Conservation (phyloP, 2,113 vertebrate genomes). For the Balaenoptera acutorostrata region DNA sequence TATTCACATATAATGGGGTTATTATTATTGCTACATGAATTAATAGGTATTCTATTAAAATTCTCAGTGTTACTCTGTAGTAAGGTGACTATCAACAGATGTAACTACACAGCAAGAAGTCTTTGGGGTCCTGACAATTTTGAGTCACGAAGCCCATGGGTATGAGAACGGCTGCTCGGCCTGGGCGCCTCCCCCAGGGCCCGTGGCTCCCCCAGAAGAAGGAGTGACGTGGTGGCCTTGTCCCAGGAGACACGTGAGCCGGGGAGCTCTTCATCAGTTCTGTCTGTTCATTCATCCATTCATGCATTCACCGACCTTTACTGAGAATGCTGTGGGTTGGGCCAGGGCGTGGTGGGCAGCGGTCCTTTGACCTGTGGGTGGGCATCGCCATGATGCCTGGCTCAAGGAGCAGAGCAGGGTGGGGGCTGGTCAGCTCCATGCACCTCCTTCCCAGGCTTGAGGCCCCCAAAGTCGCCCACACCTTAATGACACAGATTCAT, state of each 20-base stretch:
- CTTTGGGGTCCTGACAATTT: no score
- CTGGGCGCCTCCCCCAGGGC: fast-evolving
- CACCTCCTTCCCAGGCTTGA: fast-evolving
- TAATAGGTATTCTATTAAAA: background rate
- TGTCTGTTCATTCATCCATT: fast-evolving
- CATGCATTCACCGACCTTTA: fast-evolving
- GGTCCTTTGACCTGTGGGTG: background rate
- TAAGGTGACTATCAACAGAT: background rate
- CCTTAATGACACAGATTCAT: no score
- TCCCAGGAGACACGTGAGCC: background rate
- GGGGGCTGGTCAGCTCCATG: fast-evolving
- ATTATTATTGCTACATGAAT: background rate
- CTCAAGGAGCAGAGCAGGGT: background rate
- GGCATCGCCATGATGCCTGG: background rate
- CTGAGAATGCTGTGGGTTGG: background rate
- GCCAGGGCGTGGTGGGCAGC: background rate
- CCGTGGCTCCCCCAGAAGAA: fast-evolving
- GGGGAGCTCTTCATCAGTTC: background rate
- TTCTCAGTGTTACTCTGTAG: background rate
- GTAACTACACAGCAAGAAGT: fast-evolving
- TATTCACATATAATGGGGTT: background rate
- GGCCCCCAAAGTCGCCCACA: fast-evolving
- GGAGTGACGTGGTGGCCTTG: no score
- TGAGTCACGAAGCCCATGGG: background rate
- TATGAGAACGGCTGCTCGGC: background rate